phyloP scores from a whole-genome alignment of 2,888 invertebrate species.

The Hirtodrosophila histrioides region DNA sequence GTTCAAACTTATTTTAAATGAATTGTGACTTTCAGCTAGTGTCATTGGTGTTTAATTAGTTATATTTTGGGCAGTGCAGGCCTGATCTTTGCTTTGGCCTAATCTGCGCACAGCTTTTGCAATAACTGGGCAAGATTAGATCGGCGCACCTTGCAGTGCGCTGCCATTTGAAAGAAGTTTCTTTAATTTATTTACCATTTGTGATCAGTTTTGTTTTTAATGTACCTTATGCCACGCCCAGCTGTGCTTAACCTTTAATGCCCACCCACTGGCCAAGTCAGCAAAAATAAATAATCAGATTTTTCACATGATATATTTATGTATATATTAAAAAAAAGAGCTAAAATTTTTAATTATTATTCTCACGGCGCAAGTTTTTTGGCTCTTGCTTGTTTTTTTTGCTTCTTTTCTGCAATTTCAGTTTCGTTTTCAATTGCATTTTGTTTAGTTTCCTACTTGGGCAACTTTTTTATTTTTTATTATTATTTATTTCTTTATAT shows the following conservation, averaged over 20 bases:
- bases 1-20: no score
- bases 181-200: conserved; percentile 30
- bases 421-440: conserved; percentile 73
- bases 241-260: conserved; percentile 46
- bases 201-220: conserved; percentile 24
- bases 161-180: conserved; percentile 45
- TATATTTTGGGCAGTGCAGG: conserved; percentile 33
- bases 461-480: conserved; percentile 16
- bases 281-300: conserved; percentile 6
- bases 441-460: conserved; percentile 42
- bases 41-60: conserved; percentile 49
- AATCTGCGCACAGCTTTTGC: conserved; percentile 45
- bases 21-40: conserved; percentile 45
- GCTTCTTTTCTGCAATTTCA: conserved; percentile 44
- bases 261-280: conserved; percentile 52
- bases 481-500: conserved; percentile 16
- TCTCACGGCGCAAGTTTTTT: conserved; percentile 64
- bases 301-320: conserved; percentile 44
- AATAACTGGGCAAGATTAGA: conserved; percentile 48
- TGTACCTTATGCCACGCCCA: conserved; percentile 45
- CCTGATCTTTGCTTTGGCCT: conserved; percentile 20
- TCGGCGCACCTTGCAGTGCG: conserved; percentile 51
- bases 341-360: conserved; percentile 67
- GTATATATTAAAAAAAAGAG: conserved; percentile 18
- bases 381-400: conserved; percentile 9